Base-by-base conservation (phyloP, 2,113 vertebrate genomes). In the Platanista minor region DNA sequence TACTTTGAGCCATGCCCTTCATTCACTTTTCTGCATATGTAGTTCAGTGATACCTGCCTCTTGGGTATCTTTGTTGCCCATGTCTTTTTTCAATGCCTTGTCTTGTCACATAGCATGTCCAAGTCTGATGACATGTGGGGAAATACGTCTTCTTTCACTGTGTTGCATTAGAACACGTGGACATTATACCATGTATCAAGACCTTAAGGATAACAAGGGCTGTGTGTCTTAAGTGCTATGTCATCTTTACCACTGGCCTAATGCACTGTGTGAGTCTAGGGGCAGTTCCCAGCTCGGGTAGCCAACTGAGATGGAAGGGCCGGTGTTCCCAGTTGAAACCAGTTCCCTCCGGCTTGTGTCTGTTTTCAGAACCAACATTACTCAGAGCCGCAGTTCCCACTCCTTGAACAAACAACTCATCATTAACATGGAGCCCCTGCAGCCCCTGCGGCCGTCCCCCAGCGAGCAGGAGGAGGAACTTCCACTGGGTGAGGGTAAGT, bases 331-430 rank as follows among this genome's bases (percentile, higher is more conserved):
- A 12, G 14, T 36, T 31, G 29, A 66, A 95, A 96, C 89, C 59
- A 92, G 69, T 10, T 78, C 27, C 64, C 4, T 29, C 57, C 94
- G 74, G 67, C 87, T 89, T 89, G 3, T 75, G 5, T 66, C 10
- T 98, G 85, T 96, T 98, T 98, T 96, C 97, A 99, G 99, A 99
- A 98, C 98, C 86, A 99, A 97, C 96, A 99, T 99, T 97, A 99
- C 99, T 21, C 99, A 99, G 97, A 99, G 99, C 97, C 99, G 99
- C 96, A 99, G 99, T 94, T 99, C 99, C 87, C 99, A 99, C 97
- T 99, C 99, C 8, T 98, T 99, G 98, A 99, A 99, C 98, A 99
- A 99, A 97, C 99, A 99, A 92, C 99, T 99, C 97, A 99, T 99
- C 98, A 99, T 99, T 98, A 99, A 99, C 97, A 99, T 99, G 99